Percentiles rank a stretch among this genome's conserved stretches.
Evolutionary conservation across 2,113 vertebrate genomes (phyloP).

Genomic region (Hemicordylus capensis): DNA sequence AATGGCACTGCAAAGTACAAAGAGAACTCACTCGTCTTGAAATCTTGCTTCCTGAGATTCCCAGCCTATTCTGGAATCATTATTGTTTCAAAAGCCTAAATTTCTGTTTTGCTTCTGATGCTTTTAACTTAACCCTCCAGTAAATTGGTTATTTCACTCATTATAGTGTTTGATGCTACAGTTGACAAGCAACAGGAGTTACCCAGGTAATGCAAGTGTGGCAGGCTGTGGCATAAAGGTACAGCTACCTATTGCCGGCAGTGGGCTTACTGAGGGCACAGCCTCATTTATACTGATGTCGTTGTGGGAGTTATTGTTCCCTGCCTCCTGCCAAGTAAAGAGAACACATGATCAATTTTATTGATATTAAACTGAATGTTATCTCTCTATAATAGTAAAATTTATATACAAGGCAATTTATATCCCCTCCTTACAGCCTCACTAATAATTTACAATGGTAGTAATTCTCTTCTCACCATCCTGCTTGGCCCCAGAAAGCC

Average conservation of each 20-base stretch:
- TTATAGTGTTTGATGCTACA: background rate
- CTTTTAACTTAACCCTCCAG: background rate
- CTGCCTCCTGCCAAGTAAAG: background rate
- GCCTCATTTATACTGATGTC: background rate
- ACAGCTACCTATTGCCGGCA: background rate
- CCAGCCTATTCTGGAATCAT: no score
- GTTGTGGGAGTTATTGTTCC: background rate
- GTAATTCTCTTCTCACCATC: constrained; percentile 27
- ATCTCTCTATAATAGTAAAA: constrained; percentile 35
- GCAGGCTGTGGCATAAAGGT: background rate
- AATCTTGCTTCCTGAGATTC: background rate
- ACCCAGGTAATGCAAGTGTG: background rate
- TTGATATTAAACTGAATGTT: constrained; percentile 45
- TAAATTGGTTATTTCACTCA: background rate
- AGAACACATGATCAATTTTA: constrained; percentile 28
- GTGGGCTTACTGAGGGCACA: background rate
- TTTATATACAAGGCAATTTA: constrained; percentile 33
- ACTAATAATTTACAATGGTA: constrained; percentile 31
- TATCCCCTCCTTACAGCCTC: background rate
- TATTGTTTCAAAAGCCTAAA: background rate
- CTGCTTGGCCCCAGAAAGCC: background rate
- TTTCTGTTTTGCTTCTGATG: background rate
- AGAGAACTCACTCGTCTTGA: background rate
- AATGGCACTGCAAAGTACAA: background rate
- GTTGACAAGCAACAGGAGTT: background rate